These are phyloP conservation scores for Ceratosolen solmsi DNA, from an alignment of 1,140 invertebrate species.

Conservation along the genomic window DNA sequence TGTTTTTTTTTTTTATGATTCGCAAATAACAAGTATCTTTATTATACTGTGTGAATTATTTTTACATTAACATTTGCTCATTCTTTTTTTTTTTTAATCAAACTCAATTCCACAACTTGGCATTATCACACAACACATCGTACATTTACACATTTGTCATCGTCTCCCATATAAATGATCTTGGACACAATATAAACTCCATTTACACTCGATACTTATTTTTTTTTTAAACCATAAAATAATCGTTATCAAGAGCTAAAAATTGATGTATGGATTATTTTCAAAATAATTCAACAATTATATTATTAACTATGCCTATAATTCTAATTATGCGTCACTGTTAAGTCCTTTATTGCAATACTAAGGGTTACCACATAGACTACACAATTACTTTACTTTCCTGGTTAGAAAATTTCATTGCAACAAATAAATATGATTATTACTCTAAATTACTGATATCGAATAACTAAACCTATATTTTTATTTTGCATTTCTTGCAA, in stretches of 20 bases:
- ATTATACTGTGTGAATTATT: too few species aligned
- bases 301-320: background rate
- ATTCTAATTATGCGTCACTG: background rate
- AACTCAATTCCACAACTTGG: conserved; percentile 33
- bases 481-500: background rate
- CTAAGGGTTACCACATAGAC: too few species aligned
- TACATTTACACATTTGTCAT: background rate
- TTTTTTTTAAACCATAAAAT: background rate
- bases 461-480: background rate
- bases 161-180: conserved; percentile 3
- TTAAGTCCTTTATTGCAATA: too few species aligned
- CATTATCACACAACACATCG: conserved; percentile 10
- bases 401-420: conserved; percentile 41
- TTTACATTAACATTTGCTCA: too few species aligned
- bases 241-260: background rate
- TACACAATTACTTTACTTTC: conserved; percentile 14
- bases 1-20: conserved; percentile 37
- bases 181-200: background rate
- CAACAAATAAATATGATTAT: background rate
- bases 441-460: background rate
- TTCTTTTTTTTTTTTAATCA: conserved; percentile 30
- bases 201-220: conserved; percentile 9
- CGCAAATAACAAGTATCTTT: too few species aligned
- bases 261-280: background rate
- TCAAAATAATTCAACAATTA: background rate